A percentile compares a stretch with the other conserved stretches of the same genome.
These are phyloP conservation scores for Typhlichthys eigenmanni DNA, from an alignment of 2,797 vertebrate species.

Conservation along the genomic window DNA sequence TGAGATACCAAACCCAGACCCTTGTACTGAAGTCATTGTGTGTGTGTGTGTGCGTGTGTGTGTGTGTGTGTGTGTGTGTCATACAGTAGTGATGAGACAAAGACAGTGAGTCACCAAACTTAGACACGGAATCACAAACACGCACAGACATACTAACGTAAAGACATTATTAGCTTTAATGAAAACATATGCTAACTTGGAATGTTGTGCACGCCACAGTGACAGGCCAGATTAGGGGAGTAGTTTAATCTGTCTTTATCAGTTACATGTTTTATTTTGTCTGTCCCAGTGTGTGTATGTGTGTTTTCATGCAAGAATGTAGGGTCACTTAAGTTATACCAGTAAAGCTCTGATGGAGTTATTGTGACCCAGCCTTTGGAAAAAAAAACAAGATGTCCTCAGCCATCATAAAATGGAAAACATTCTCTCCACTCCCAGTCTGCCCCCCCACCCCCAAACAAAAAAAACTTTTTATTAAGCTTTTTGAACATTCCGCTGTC, in stretches of 20 bases:
- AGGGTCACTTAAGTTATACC: slow-evolving; percentile 28
- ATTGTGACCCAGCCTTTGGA: slow-evolving; percentile 47
- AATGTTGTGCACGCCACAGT: slow-evolving; percentile 16
- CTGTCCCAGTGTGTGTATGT: slow-evolving; percentile 29
- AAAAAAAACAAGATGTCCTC: slow-evolving; percentile 45
- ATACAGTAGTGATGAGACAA: background rate
- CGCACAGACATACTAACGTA: background rate
- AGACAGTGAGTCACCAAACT: slow-evolving; percentile 1
- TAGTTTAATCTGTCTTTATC: slow-evolving; percentile 66
- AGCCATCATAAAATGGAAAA: slow-evolving; percentile 39
- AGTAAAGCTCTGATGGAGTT: slow-evolving; percentile 39
- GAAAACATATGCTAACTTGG: slow-evolving; percentile 21
- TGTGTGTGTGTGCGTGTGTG: slow-evolving; percentile 4
- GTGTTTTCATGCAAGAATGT: slow-evolving; percentile 58
- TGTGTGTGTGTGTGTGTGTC: background rate
- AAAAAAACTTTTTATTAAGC: slow-evolving; percentile 51
- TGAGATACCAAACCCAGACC: slow-evolving; percentile 27
- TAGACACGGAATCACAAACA: background rate
- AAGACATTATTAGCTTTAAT: background rate
- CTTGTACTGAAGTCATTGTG: slow-evolving; percentile 15
- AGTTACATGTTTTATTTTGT: slow-evolving; percentile 64
- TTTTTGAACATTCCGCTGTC: slow-evolving; percentile 31
- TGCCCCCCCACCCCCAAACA: slow-evolving; percentile 14
- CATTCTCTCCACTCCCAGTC: background rate
- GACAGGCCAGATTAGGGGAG: slow-evolving; percentile 48